Conservation (phyloP, 2,797 vertebrate genomes). For the Mionectes olivaceus region DNA sequence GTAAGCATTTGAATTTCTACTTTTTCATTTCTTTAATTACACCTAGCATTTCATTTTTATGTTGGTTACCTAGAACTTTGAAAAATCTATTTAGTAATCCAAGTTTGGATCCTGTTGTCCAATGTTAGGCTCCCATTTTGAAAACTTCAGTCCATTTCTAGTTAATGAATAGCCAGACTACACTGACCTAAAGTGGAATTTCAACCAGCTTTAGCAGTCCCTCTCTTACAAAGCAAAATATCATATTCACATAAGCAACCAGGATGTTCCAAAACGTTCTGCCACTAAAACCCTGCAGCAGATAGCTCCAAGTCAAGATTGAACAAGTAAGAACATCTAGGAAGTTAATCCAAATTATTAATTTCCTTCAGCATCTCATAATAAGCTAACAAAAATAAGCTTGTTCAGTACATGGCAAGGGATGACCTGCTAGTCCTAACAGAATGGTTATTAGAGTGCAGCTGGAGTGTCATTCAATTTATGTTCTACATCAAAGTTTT, state of each 20-base stretch:
- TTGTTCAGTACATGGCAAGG: not conserved
- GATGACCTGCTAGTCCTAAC: not conserved
- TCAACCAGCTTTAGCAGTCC: not conserved
- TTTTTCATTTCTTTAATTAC: not conserved
- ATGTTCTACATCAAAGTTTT: not conserved
- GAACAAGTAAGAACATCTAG: not conserved
- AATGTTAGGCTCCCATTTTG: not conserved
- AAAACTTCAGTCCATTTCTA: not conserved
- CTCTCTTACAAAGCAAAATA: not conserved
- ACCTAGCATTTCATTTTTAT: not conserved
- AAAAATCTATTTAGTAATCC: not conserved
- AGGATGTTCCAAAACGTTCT: not conserved
- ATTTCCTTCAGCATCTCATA: not conserved
- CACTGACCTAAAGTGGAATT: not conserved
- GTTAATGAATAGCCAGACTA: not conserved
- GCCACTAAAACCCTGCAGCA: not conserved
- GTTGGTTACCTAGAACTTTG: not conserved
- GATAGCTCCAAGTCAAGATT: not conserved
- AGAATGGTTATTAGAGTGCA: not conserved
- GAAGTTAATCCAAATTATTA: conserved; percentile 7
- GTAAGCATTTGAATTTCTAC: not conserved
- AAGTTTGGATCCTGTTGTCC: not conserved
- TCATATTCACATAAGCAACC: not conserved
- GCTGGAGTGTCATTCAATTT: not conserved
- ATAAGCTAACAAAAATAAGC: not conserved